Evolutionary conservation across 53 echinoderm and acorn worm species (phyloP).

Genomic region (Mesocentrotus franciscanus): DNA sequence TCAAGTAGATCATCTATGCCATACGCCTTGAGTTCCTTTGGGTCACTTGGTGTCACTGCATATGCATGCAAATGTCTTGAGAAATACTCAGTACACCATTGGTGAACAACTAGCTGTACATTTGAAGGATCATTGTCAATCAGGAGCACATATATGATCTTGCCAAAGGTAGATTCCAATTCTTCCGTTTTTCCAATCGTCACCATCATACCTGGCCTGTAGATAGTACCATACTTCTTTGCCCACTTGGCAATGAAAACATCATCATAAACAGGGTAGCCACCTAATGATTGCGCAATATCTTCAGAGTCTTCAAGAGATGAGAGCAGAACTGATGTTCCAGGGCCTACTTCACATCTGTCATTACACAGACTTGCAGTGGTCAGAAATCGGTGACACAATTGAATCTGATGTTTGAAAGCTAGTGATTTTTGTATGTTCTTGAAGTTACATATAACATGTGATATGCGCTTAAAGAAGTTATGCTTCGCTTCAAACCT

Average conservation of each 20-base stretch:
- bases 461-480: slow-evolving; percentile 70
- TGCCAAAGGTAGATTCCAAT: slow-evolving; percentile 53
- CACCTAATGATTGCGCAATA: slow-evolving; percentile 38
- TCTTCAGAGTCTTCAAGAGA: slow-evolving; percentile 30
- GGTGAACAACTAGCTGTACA: slow-evolving; percentile 42
- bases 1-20: slow-evolving; percentile 55
- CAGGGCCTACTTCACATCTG: slow-evolving; percentile 47
- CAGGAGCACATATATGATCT: slow-evolving; percentile 43
- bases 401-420: slow-evolving; percentile 60
- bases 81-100: slow-evolving; percentile 54
- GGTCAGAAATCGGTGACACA: slow-evolving; percentile 11
- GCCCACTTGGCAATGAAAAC: slow-evolving; percentile 70
- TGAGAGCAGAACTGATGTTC: slow-evolving; percentile 26
- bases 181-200: slow-evolving; percentile 61
- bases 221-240: slow-evolving; percentile 53
- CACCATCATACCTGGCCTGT: slow-evolving; percentile 66
- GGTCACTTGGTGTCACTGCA: slow-evolving; percentile 51
- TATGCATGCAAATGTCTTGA: slow-evolving; percentile 66
- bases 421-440: slow-evolving; percentile 63
- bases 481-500: slow-evolving; percentile 79
- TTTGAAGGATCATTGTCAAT: slow-evolving; percentile 31
- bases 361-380: not conserved
- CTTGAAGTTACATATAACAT: slow-evolving; percentile 62
- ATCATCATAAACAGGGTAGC: slow-evolving; percentile 66
- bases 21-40: not conserved